Conservation (phyloP, 2,113 vertebrate genomes). For the Campylomormyrus numenius region DNA sequence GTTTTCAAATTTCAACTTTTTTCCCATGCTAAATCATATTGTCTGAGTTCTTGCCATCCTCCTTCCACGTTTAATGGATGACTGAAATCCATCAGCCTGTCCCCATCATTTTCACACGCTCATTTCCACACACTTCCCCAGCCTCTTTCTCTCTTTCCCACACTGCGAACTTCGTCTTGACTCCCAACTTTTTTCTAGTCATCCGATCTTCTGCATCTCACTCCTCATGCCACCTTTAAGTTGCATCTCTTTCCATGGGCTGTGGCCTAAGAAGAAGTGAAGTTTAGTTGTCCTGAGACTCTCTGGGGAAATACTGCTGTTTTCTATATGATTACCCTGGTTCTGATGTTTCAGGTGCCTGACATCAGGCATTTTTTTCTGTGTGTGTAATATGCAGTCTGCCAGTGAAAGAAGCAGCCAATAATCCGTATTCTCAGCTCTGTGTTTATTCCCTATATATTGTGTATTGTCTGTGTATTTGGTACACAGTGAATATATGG, state of each 20-base stretch:
- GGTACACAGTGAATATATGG: neutral
- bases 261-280: neutral
- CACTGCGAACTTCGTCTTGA: neutral
- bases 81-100: neutral
- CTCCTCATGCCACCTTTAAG: neutral
- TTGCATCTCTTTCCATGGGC: constrained; percentile 1
- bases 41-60: neutral
- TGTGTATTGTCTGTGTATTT: neutral
- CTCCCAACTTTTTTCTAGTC: neutral
- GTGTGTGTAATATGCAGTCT: neutral
- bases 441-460: neutral
- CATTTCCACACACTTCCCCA: neutral
- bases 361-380: constrained; percentile 28
- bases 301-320: constrained; percentile 55
- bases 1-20: neutral
- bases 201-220: neutral
- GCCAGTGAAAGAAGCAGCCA: neutral
- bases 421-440: neutral
- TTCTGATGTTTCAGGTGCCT: constrained; percentile 56
- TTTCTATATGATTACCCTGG: constrained; percentile 50
- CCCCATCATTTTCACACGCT: neutral
- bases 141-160: neutral
- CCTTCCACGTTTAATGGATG: neutral
- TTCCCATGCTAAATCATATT: neutral
- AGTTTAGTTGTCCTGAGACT: constrained; percentile 33